These are phyloP conservation scores for Rhynchophorus ferrugineus DNA, from an alignment of 1,140 invertebrate genomes.

Conservation along the genomic window DNA sequence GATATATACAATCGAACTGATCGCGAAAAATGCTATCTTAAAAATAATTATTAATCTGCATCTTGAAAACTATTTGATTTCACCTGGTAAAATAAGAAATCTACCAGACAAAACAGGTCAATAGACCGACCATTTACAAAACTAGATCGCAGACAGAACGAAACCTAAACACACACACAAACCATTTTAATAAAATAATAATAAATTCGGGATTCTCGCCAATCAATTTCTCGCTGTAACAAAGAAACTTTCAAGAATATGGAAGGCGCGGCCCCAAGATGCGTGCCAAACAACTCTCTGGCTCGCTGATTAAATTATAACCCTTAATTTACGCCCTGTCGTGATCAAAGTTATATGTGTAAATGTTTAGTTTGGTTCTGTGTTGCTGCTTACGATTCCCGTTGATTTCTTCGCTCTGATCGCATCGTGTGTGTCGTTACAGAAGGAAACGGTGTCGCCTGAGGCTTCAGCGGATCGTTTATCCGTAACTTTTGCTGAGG, in stretches of 20 bases:
- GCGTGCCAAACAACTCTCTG: slow-evolving; percentile 36
- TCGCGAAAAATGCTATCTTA: too few relatives aligned
- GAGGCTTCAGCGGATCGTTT: slow-evolving; percentile 58
- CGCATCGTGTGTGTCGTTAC: slow-evolving; percentile 8
- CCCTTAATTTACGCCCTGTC: slow-evolving; percentile 29
- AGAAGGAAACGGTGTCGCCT: slow-evolving; percentile 51
- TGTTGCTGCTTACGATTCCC: slow-evolving; percentile 5
- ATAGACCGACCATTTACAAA: slow-evolving; percentile 8
- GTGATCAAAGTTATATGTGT: slow-evolving; percentile 19
- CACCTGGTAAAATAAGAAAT: too few relatives aligned
- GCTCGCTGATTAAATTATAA: slow-evolving; percentile 40
- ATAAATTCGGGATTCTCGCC: not conserved
- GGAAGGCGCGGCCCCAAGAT: slow-evolving; percentile 34
- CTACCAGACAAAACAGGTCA: too few relatives aligned
- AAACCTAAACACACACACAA: slow-evolving; percentile 2
- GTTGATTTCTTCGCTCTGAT: not conserved
- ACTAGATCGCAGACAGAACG: slow-evolving; percentile 1
- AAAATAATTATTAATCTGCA: too few relatives aligned
- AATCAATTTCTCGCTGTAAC: not conserved
- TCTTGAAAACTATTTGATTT: too few relatives aligned
- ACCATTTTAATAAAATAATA: slow-evolving; percentile 1
- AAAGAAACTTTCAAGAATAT: slow-evolving; percentile 18
- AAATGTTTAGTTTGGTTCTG: slow-evolving; percentile 13
- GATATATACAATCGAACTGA: too few relatives aligned
- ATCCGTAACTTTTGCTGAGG: slow-evolving; percentile 61